Evolutionary conservation across 2,113 vertebrate species (phyloP).

Genomic region (Nanger granti): DNA sequence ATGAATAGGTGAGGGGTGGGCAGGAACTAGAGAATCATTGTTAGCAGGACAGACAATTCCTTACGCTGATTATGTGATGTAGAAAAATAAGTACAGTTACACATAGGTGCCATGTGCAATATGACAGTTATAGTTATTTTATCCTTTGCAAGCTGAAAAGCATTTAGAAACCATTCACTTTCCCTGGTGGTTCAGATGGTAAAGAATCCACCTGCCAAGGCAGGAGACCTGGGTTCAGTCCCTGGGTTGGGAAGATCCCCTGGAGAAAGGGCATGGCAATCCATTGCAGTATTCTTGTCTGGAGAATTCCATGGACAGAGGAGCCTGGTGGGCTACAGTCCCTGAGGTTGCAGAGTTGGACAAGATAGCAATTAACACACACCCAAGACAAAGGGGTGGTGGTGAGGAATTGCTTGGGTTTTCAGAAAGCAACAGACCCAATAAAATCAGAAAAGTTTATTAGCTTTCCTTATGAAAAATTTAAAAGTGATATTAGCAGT

Average conservation of each 20-base stretch:
- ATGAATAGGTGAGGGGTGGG: background rate
- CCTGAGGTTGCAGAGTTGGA: background rate
- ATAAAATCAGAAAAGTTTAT: constrained; percentile 30
- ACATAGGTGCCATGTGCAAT: background rate
- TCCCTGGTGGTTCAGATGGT: background rate
- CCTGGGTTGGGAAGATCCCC: background rate
- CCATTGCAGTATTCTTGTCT: background rate
- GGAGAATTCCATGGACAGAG: background rate
- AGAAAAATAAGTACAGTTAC: background rate
- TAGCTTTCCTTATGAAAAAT: constrained; percentile 22
- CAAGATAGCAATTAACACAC: background rate
- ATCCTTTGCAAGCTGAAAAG: constrained; percentile 22
- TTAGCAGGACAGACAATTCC: background rate
- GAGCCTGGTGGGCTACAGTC: background rate
- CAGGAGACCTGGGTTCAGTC: background rate
- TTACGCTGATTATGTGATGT: background rate
- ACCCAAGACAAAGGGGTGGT: background rate
- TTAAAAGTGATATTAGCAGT: constrained; percentile 18
- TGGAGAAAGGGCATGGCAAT: background rate
- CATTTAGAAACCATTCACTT: background rate
- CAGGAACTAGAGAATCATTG: background rate
- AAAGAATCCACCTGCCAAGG: background rate
- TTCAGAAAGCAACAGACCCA: background rate
- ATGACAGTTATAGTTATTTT: background rate
- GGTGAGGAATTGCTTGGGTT: background rate